Evolutionary conservation across 2,797 vertebrate genomes (phyloP), one percentile per base, ranked within the genome.

Genomic region (Loris lydekkerianus): DNA sequence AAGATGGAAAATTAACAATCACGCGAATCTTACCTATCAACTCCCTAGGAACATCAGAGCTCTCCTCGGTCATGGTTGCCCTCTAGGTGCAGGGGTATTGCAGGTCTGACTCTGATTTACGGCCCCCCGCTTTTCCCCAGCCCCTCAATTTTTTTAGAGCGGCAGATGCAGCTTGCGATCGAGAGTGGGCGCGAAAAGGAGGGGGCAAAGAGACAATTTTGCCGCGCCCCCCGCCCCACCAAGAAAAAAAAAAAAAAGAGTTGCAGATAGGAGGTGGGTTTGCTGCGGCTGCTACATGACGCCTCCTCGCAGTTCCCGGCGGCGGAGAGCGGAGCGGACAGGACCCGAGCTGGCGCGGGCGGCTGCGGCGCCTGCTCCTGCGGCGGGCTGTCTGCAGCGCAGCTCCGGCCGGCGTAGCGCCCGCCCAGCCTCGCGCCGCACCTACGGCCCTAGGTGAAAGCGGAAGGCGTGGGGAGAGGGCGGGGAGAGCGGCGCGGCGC

Each of bases 1-100:
- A 80, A 7, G 70, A 53, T 21, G 76, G 70, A 49, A 49, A 80
- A 56, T 18, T 61, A 67, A 40, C n/a, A 37, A 37, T 53, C 63
- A 53, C 93, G n/a, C 61, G 60, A 37, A 7, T 49, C 99, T 99
- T 98, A 99, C 99, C 99, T 97, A 99, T 98, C 93, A 99, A 98
- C 98, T 99, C 99, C 97, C 98, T 98, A 91, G 99, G 99, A 40
- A 99, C 98, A 65, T 99, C 99, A 86, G 99, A 98, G 98, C 98
- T 98, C 86, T 99, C 99, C 91, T 99, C 99, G 88, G 98, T 98
- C 99, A 99, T 99, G 97, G 98, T 98, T 96, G 96, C 96, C 96
- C 96, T 91, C 49, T 13, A 81, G 72, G 90, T 31, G 97, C 58
- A 76, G 93, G 95, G 81, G 13, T 20, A 40, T 2, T 17, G 78